Conservation (phyloP, 2,888 invertebrate genomes). For the Hirtodrosophila confusa region DNA sequence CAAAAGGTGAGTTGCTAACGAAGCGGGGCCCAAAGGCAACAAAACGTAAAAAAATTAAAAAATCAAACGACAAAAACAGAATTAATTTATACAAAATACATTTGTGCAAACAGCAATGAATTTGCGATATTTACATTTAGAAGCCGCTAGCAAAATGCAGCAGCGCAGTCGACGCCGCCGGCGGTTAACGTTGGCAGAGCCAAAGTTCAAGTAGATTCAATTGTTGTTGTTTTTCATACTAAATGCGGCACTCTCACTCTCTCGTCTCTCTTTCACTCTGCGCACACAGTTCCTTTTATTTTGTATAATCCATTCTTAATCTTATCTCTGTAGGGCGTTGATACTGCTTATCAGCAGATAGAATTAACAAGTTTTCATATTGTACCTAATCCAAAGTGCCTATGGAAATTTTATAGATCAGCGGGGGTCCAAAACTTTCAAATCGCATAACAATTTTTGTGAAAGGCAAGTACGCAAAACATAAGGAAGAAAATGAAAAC, state of each 20-base stretch:
- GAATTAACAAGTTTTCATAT: not conserved
- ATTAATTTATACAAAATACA: conserved; percentile 17
- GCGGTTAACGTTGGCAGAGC: conserved; percentile 1
- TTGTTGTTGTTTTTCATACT: conserved; percentile 14
- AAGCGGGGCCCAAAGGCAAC: conserved; percentile 2
- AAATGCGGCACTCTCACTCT: not conserved
- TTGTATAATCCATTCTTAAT: conserved; percentile 25
- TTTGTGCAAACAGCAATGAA: not conserved
- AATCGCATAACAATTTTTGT: no score
- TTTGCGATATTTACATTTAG: conserved; percentile 2
- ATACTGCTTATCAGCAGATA: conserved; percentile 21
- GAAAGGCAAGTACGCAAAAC: no score
- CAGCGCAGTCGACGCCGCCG: conserved; percentile 11
- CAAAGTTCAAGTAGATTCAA: conserved; percentile 36
- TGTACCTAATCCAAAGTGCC: conserved; percentile 24
- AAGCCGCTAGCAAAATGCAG: conserved; percentile 2
- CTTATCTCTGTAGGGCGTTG: conserved; percentile 28
- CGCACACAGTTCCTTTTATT: not conserved
- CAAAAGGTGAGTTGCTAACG: conserved; percentile 86
- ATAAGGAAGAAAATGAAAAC: no score
- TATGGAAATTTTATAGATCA: no score
- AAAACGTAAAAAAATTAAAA: not conserved
- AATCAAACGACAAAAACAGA: not conserved
- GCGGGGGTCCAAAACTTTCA: no score
- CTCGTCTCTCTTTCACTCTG: not conserved